Evolutionary conservation across 2,797 vertebrate genomes (phyloP), one percentile per base, ranked within the genome.

Genomic region (Typhlichthys eigenmanni): DNA sequence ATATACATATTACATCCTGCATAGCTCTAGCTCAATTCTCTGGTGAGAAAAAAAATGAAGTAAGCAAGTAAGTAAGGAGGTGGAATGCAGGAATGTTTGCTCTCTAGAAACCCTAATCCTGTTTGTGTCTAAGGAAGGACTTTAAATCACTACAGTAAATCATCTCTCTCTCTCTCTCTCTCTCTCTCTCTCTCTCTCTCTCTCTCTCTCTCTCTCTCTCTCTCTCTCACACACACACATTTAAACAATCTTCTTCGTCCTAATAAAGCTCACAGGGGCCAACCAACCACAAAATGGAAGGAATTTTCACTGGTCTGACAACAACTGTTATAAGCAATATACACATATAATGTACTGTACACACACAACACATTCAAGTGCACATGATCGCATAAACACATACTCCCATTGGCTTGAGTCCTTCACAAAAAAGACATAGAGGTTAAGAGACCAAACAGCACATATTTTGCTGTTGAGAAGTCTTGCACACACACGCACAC

Each of bases 281-380:
- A 83, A 65, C 68, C 82, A 79, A 77, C 54, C 76, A 65, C 68
- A 71, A 83, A 78, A 72, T 76, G 52, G 59, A 82, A 57, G 49
- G 74, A 72, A 48, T 63, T 72, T 79, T 72, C 58, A 80, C 66
- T 52, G 60, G 61, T 65, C 73, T 69, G 58, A 68, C 73, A 80
- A 73, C 76, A 79, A 77, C 76, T 50, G 66, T 71, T 75, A 68
- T 55, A 13, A 50, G 47, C 24, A 50, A 47, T 13, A 13, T 17
- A 17, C 50, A 69, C 24, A 29, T 29, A 29, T 29, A 4, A 3
- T 29, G 24, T 29, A 29, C 24, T 24, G 67, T 9, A 60, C 50
- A 62, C 63, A 51, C 55, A 49, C 47, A 4, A 29, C 17, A 56
- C 53, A 59, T 19, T 49, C 43, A 9, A 4, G 13, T 9, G 64